phyloP scores from a whole-genome alignment of 1,140 invertebrate genomes.

The Zaprionus gabonicus region DNA sequence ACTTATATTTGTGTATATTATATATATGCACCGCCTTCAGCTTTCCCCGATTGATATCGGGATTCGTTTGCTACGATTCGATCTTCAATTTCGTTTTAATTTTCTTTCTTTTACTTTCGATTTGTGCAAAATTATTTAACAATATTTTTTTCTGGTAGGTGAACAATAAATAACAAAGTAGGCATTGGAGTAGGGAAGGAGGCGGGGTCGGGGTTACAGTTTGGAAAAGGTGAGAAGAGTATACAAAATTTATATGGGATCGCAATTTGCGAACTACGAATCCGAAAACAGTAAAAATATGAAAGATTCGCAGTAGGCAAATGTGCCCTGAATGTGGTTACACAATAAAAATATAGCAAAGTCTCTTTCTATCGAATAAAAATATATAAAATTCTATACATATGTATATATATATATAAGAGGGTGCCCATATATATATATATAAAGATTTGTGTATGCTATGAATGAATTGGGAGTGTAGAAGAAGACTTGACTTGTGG shows the following conservation, averaged over 20 bases:
- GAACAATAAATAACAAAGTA: constrained; percentile 68
- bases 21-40: neutral
- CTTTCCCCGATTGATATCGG: neutral
- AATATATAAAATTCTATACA: neutral
- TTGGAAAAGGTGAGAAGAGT: constrained; percentile 11
- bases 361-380: neutral
- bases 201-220: neutral
- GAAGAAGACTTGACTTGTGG: too few relatives aligned
- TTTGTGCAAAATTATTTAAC: constrained; percentile 48
- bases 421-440: neutral
- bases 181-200: neutral
- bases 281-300: neutral
- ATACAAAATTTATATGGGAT: neutral
- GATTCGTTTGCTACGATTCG: constrained; percentile 16
- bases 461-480: too few relatives aligned
- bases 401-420: neutral
- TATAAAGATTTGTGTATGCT: neutral
- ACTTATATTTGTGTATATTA: neutral
- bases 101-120: constrained; percentile 29
- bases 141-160: constrained; percentile 29
- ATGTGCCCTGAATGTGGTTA: constrained; percentile 6
- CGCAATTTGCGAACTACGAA: neutral
- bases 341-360: constrained; percentile 37
- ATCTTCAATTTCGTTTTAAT: constrained; percentile 16
- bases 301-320: neutral